Base-by-base conservation (phyloP, 2,888 invertebrate species). In the Chrysodeixis includens region DNA sequence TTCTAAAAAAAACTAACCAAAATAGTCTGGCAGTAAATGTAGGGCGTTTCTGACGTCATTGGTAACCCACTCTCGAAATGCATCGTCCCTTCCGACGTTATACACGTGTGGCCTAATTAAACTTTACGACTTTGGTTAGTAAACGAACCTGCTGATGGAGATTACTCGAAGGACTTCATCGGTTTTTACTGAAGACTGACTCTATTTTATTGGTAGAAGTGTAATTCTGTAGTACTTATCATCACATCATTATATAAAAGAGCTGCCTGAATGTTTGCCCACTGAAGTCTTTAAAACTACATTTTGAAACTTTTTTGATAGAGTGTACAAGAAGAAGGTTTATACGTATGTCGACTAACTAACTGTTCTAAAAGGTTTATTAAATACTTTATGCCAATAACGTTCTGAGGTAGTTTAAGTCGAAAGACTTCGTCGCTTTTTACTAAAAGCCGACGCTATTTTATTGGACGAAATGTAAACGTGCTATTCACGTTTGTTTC, bases 21-120 rank as follows among this genome's bases (percentile, higher is more conserved):
- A 81, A 81, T 81, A 81, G 74, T 83, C 74, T 85, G 82, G 81
- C 84, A 83, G 74, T 79, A 71, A 79, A 85, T 84, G 81, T 89
- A 87, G 90, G 88, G 84, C 90, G 81, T 40, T 64, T 66, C 79
- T 93, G 93, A 93, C 94, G 94, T 94, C 93, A 93, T 79, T 71
- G 61, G 69, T 84, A 87, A 87, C 89, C 89, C 86, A 86, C 83
- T 89, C 85, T 82, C 81, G 73, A 86, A 88, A 86, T 88, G 88
- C 88, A 88, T 56, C 76, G 78, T 86, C 90, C 91, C 90, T 92
- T 88, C 80, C 82, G 78, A 81, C 78, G 86, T 85, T 85, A 54
- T 68, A 76, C 90, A 89, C 88, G 89, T 89, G 90, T 79, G 88
- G 69, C 82, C 90, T 76, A 85, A 83, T 86, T 87, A 83, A 59